Evolutionary conservation across 2,888 invertebrate species (phyloP), one percentile per base, ranked within the genome.

Genomic region (Sesamia inferens): DNA sequence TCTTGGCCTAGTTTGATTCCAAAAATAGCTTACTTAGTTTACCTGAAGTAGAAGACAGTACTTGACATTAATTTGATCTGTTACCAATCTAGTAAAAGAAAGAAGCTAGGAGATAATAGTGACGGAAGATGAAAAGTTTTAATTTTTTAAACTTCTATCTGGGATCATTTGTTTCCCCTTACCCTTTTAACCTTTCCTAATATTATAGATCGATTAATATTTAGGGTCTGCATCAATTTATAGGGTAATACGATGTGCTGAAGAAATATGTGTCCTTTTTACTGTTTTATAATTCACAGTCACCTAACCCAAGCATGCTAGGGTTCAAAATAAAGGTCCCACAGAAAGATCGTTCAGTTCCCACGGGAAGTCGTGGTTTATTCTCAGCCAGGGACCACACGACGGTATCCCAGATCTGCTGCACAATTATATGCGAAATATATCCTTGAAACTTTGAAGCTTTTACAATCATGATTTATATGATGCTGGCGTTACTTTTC

Each of bases 281-380:
- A 57, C 19, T 71, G 64, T 71, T 47, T 66, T 68, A 51, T 71
- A 67, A 80, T 80, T 79, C 44, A 61, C 63, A 64, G 58, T 55
- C 57, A 66, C 68, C 54, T 63, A 39, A 63, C 48, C 42, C 22
- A n/a, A 67, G 62, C 62, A 24, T 24, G 65, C 44, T 58, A 47
- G 66, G 55, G 77, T 77, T 81, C 79, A 81, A 65, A 72, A 81
- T 72, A 72, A 72, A 81, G 66, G 72, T 78, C 68, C 74, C 31
- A 61, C 66, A 71, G 71, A 71, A 82, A 79, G 79, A 69, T 82
- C 79, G 71, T 71, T 70, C 79, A 66, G 68, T 81, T 81, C 81
- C 81, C 81, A 81, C 81, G 81, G 81, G 79, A 79, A 81, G 68
- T 82, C 79, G 75, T 79, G 79, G 79, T 63, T 68, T 82, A 79